Conservation (phyloP, 35 echinoderm and acorn worm genomes). For the Apostichopus californicus region DNA sequence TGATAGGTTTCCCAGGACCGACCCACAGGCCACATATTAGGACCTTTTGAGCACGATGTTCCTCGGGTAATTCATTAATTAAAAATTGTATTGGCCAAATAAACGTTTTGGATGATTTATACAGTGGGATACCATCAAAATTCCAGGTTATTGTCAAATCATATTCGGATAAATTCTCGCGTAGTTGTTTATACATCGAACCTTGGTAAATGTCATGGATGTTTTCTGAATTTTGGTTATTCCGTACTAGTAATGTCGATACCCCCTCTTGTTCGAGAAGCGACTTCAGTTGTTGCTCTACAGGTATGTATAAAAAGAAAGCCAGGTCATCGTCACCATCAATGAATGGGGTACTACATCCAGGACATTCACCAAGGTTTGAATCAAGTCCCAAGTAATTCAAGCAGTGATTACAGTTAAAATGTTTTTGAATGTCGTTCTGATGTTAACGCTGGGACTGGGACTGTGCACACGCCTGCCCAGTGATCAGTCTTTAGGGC, state of each 20-base stretch:
- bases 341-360: neutral
- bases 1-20: constrained; percentile 2
- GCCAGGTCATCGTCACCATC: neutral
- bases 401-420: constrained; percentile 18
- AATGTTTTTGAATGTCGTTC: constrained; percentile 28
- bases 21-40: constrained; percentile 49
- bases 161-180: neutral
- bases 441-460: neutral
- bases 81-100: constrained; percentile 38
- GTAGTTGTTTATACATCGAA: constrained; percentile 15
- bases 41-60: constrained; percentile 27
- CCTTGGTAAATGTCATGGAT: constrained; percentile 28
- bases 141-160: constrained; percentile 41
- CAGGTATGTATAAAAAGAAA: constrained; percentile 5
- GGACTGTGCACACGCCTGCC: too few relatives aligned
- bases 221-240: neutral
- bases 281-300: constrained; percentile 16
- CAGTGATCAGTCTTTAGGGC: too few relatives aligned
- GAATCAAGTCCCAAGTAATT: constrained; percentile 12
- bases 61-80: constrained; percentile 27
- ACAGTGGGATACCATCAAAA: constrained; percentile 46
- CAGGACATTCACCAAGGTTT: constrained; percentile 35
- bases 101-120: constrained; percentile 31
- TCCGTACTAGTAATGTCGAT: neutral
- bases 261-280: neutral